Conservation (phyloP, 1,140 invertebrate genomes). For the Pseudomyrmex gracilis region DNA sequence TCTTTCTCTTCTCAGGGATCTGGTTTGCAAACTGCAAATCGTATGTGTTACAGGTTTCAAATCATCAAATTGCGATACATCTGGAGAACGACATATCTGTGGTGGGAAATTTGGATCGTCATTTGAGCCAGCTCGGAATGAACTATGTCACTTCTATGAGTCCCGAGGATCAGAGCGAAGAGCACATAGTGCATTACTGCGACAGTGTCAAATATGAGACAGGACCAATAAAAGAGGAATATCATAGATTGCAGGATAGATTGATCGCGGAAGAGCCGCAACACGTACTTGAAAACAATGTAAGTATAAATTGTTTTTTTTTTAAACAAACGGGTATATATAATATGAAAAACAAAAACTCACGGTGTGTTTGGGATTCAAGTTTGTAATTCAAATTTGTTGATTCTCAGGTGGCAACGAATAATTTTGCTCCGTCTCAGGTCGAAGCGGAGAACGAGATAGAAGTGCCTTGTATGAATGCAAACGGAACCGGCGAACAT, state of each 20-base stretch:
- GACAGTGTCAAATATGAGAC: slow-evolving; percentile 80
- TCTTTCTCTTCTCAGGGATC: background rate
- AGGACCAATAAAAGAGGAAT: slow-evolving; percentile 79
- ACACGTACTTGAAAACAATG: slow-evolving; percentile 75
- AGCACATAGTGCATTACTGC: slow-evolving; percentile 81
- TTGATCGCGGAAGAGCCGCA: slow-evolving; percentile 69
- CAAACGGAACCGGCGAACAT: slow-evolving; percentile 51
- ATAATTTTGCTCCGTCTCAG: slow-evolving; percentile 63
- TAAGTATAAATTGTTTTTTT: slow-evolving; percentile 61
- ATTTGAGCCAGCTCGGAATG: slow-evolving; percentile 82
- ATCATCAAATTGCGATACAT: slow-evolving; percentile 83
- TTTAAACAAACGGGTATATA: background rate
- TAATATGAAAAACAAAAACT: background rate
- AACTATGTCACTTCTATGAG: slow-evolving; percentile 83
- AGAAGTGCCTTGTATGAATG: slow-evolving; percentile 63
- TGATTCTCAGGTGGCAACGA: slow-evolving; percentile 62
- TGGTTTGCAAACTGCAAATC: background rate
- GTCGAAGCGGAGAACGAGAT: slow-evolving; percentile 60
- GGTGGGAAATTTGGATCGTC: slow-evolving; percentile 80
- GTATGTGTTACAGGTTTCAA: slow-evolving; percentile 77
- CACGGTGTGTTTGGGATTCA: no score
- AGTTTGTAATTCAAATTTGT: no score
- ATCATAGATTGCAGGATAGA: slow-evolving; percentile 77
- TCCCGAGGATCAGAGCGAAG: slow-evolving; percentile 75
- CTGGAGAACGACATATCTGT: slow-evolving; percentile 82